Evolutionary conservation across 2,888 invertebrate genomes (phyloP).

Genomic region (Meganola albula): DNA sequence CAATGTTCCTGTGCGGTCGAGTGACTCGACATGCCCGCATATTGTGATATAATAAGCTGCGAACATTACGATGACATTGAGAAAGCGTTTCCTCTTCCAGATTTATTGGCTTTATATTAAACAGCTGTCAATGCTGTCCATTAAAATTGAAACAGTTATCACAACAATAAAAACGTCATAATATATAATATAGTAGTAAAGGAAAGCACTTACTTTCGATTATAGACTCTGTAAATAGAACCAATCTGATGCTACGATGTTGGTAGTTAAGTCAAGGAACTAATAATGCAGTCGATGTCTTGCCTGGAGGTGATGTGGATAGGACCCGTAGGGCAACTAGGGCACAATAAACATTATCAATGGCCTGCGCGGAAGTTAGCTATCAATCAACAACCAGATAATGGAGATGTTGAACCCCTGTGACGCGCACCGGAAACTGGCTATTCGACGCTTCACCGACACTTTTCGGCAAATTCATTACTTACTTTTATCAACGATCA

Average conservation of each 20-base stretch:
- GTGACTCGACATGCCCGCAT: constrained; percentile 58
- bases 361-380: constrained; percentile 53
- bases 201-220: constrained; percentile 29
- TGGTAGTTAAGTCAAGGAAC: too few species aligned
- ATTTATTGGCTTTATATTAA: constrained; percentile 13
- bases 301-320: constrained; percentile 16
- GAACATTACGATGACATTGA: constrained; percentile 26
- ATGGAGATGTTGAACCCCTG: constrained; percentile 61
- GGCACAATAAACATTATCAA: constrained; percentile 48
- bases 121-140: constrained; percentile 9
- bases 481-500: too few species aligned
- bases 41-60: constrained; percentile 34
- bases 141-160: constrained; percentile 19
- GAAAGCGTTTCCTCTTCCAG: constrained; percentile 22
- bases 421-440: constrained; percentile 49
- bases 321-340: constrained; percentile 41
- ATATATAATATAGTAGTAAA: constrained; percentile 15
- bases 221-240: constrained; percentile 34
- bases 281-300: constrained; percentile 33
- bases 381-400: constrained; percentile 68
- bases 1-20: constrained; percentile 60
- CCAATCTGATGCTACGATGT: constrained; percentile 36
- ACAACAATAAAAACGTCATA: constrained; percentile 19
- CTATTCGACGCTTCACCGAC: constrained; percentile 36
- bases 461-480: constrained; percentile 29